These are phyloP conservation scores for Mythimna loreyi DNA, from an alignment of 2,888 invertebrate species.

Conservation along the genomic window DNA sequence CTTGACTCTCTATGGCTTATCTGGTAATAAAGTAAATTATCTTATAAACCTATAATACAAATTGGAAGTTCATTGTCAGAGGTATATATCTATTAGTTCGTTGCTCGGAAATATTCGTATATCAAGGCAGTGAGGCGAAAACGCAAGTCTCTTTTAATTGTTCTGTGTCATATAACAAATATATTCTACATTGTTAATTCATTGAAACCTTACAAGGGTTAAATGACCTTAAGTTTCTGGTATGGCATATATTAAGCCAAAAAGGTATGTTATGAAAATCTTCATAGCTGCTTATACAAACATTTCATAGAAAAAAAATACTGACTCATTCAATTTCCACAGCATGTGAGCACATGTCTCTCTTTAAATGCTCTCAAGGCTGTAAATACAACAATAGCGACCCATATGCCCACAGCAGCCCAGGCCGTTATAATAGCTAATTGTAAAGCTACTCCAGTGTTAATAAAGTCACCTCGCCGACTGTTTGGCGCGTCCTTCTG, in stretches of 20 bases:
- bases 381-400: slow-evolving; percentile 87
- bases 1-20: slow-evolving; percentile 48
- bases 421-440: slow-evolving; percentile 92
- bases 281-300: slow-evolving; percentile 4
- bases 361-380: slow-evolving; percentile 89
- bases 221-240: too few species aligned
- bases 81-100: slow-evolving; percentile 22
- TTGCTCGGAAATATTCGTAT: slow-evolving; percentile 17
- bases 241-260: not conserved
- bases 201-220: not conserved
- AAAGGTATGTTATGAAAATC: not conserved
- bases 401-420: slow-evolving; percentile 91
- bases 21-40: slow-evolving; percentile 24
- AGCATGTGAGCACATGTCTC: slow-evolving; percentile 84
- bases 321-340: slow-evolving; percentile 79
- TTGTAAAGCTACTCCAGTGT: slow-evolving; percentile 93
- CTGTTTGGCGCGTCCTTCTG: slow-evolving; percentile 93
- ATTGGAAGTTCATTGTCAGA: slow-evolving; percentile 23
- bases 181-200: not conserved
- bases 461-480: slow-evolving; percentile 92
- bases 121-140: slow-evolving; percentile 28
- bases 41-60: slow-evolving; percentile 14
- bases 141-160: not conserved
- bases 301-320: not conserved
- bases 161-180: not conserved